Base-by-base conservation (phyloP, 1,140 invertebrate genomes). In the Drosophila melanogaster region DNA sequence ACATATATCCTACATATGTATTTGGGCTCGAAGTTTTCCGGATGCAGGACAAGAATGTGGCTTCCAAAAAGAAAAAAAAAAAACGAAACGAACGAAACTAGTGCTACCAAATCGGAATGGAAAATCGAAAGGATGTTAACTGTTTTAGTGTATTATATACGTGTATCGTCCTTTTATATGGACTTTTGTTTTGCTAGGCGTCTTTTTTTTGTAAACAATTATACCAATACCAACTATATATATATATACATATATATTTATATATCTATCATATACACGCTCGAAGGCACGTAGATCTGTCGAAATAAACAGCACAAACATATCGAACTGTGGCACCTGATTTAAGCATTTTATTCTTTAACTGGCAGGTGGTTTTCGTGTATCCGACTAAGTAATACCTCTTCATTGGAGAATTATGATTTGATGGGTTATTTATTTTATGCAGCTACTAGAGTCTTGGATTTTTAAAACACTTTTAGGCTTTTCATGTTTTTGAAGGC, bases 101-200 rank as follows among this genome's bases (percentile, higher is more conserved):
- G 69, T 62, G 71, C 66, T 70, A 70, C 62, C 66, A 69, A 67
- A 65, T 35, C 22, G 57, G 12, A 51, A 8, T 19, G 26, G 55
- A 30, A 11, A 22, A 43, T 19, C 26, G 60, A 24, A 15, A 46
- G 12, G 50, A 74, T 64, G 46, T 74, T 62, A 49, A 73, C 38
- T 62, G 56, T 74, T 54, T 70, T 57, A 70, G 41, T 70, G 49
- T 37, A 56, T 56, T 26, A 26, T 26, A 40, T 38, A 41, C 38
- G 54, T 56, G 54, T 56, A 30, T 62, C 37, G 46, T 70, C 64
- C 35, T 70, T 72, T 72, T 72, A 72, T 72, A 72, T 60, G 69
- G 67, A 72, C 33, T 60, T 40, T 72, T 51, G 67, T 72, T 72
- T 53, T 72, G 66, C 69, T 72, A 72, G 69, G 40, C 69, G 69